Base-by-base conservation (phyloP, 2,888 invertebrate species). In the Folsomia candida region DNA sequence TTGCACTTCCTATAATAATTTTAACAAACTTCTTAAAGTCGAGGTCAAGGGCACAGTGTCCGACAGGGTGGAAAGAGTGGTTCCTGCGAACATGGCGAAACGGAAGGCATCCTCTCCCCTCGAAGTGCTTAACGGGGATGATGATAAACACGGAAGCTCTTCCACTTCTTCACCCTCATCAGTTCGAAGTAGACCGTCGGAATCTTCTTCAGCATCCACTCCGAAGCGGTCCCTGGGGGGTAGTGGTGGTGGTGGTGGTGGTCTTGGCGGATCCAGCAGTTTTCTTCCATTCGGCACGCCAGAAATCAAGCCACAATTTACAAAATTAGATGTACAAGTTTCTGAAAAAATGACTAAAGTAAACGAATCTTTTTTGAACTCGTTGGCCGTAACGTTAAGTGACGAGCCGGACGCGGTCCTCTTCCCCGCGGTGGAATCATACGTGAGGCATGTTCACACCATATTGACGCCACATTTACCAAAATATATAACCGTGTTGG, bases 11-110 rank as follows among this genome's bases (percentile, higher is more conserved):
- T n/a, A n/a, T n/a, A n/a, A n/a, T n/a, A n/a, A n/a, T n/a, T n/a
- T n/a, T n/a, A n/a, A n/a, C n/a, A n/a, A n/a, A n/a, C n/a, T n/a
- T n/a, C n/a, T n/a, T n/a, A n/a, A n/a, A n/a, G n/a, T n/a, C n/a
- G n/a, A n/a, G n/a, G n/a, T n/a, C n/a, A n/a, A n/a, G n/a, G n/a
- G n/a, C n/a, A n/a, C n/a, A n/a, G n/a, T n/a, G n/a, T n/a, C n/a
- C n/a, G n/a, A n/a, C n/a, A n/a, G n/a, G n/a, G n/a, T n/a, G n/a
- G n/a, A n/a, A n/a, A n/a, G n/a, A n/a, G n/a, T n/a, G n/a, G n/a
- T n/a, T n/a, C n/a, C n/a, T n/a, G n/a, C 4, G 37, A 68, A 26
- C 37, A 71, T 71, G 71, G 68, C 71, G 6, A 71, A 71, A 37
- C 71, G 71, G 1, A 71, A 71, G 61, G 71, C 71, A 2, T 11